These are phyloP conservation scores for Poecile montanus DNA, from an alignment of 2,797 vertebrate genomes.

Conservation along the genomic window DNA sequence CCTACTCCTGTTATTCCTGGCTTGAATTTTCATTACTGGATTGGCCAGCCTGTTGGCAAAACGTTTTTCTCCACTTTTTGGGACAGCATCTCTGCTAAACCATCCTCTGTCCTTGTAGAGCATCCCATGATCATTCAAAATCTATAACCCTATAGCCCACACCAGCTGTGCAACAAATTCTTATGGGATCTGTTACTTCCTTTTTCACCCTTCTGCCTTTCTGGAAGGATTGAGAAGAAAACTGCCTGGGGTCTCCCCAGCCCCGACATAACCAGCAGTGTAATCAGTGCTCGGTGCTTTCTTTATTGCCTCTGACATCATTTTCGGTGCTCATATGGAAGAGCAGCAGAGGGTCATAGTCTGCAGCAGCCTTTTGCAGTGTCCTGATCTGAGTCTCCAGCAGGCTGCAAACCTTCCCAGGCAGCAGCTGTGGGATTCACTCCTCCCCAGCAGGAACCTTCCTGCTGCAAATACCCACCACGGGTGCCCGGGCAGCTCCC, in stretches of 20 bases:
- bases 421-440: not conserved
- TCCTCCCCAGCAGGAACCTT: not conserved
- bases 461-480: too few species aligned
- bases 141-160: rapidly evolving
- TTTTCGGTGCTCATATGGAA: rapidly evolving
- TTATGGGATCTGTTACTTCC: not conserved
- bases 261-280: rapidly evolving
- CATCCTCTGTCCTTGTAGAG: not conserved
- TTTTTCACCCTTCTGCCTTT: not conserved
- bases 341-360: not conserved
- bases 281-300: not conserved
- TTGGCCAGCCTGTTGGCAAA: not conserved
- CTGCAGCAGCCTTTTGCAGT: not conserved
- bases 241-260: not conserved
- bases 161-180: not conserved
- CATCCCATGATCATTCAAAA: rapidly evolving
- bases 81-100: not conserved
- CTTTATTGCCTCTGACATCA: not conserved
- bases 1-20: not conserved
- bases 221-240: not conserved
- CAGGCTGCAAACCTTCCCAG: not conserved
- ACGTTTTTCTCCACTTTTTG: not conserved
- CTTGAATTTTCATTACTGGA: not conserved
- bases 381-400: not conserved
- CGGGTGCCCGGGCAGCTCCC: rapidly evolving